Base-by-base conservation (phyloP, 2,888 invertebrate genomes). In the Ethmia dodecea region DNA sequence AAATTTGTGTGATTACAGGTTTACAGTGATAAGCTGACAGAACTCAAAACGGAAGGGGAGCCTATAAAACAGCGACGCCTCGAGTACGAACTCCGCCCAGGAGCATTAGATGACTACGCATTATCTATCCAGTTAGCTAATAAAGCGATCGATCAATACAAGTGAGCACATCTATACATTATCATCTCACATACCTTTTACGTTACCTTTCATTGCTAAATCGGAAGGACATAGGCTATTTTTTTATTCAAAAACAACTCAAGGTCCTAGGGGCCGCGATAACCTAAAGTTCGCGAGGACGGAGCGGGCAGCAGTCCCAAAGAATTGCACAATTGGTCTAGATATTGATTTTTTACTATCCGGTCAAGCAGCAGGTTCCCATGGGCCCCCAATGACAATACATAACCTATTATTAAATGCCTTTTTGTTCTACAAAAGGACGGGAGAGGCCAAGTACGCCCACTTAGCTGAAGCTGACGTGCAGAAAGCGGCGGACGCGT, bases 381-480 rank as follows among this genome's bases (percentile, higher is more conserved):
- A n/a, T n/a, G n/a, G n/a, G n/a, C n/a, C n/a, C n/a, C n/a, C n/a
- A n/a, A n/a, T n/a, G n/a, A n/a, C n/a, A n/a, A n/a, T n/a, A n/a
- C n/a, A n/a, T n/a, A n/a, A n/a, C n/a, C n/a, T n/a, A n/a, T n/a
- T n/a, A n/a, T n/a, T n/a, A n/a, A n/a, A n/a, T n/a, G n/a, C n/a
- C n/a, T n/a, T n/a, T n/a, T n/a, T n/a, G n/a, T n/a, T n/a, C n/a
- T n/a, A n/a, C n/a, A n/a, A n/a, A n/a, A 91, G 90, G 51, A 67
- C 81, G 25, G 92, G 92, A 30, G 92, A 94, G 45, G 88, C 90
- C 13, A 93, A 92, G 60, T 95, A 91, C 69, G 87, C 90, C 33
- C 98, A 98, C 71, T 75, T 97, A 35, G 89, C 92, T 9, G 92
- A 93, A 14, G 92, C 93, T 18, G 97, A 97, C 49, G 89, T 97